A percentile compares a stretch with the other conserved stretches of the same genome.
These are phyloP conservation scores for Steinernema scapterisci DNA, from an alignment of 2,888 invertebrate genomes.

Conservation along the genomic window DNA sequence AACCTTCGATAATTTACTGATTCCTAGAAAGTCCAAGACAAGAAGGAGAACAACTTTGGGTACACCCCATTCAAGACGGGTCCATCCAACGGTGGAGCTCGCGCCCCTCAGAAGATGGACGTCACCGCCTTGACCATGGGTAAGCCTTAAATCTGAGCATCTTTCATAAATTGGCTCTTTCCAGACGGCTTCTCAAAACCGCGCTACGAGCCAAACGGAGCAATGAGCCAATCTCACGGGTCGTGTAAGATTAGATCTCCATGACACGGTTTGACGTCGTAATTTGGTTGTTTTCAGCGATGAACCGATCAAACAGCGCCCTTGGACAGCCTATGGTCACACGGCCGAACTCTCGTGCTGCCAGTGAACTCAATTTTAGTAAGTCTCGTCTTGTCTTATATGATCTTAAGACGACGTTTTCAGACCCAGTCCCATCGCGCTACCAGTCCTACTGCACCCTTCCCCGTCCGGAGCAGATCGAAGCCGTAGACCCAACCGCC, in stretches of 20 bases:
- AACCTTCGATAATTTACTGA: background rate
- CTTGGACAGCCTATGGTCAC: conserved; percentile 20
- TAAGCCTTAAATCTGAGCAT: background rate
- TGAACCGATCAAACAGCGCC: conserved; percentile 20
- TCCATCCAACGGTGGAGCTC: background rate
- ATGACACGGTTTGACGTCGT: background rate
- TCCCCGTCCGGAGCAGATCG: conserved; percentile 52
- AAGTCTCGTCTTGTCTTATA: background rate
- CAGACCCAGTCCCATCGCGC: conserved; percentile 43
- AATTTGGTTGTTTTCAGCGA: conserved; percentile 5
- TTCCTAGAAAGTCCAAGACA: background rate
- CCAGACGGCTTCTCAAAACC: conserved; percentile 26
- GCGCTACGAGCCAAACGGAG: conserved; percentile 20
- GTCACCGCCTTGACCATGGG: background rate
- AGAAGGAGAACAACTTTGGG: conserved; percentile 20
- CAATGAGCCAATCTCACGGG: background rate
- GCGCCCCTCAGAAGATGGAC: conserved; percentile 20
- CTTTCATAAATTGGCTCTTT: background rate
- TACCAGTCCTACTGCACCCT: conserved; percentile 57
- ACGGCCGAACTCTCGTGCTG: conserved; percentile 17
- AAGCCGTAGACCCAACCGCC: conserved; percentile 34
- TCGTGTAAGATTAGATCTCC: conserved; percentile 23
- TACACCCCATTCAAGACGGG: conserved; percentile 20
- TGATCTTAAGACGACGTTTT: background rate
- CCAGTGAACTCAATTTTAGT: conserved; percentile 24